phyloP scores from a whole-genome alignment of 2,888 invertebrate genomes.

The Pollenia griseotomentosa region DNA sequence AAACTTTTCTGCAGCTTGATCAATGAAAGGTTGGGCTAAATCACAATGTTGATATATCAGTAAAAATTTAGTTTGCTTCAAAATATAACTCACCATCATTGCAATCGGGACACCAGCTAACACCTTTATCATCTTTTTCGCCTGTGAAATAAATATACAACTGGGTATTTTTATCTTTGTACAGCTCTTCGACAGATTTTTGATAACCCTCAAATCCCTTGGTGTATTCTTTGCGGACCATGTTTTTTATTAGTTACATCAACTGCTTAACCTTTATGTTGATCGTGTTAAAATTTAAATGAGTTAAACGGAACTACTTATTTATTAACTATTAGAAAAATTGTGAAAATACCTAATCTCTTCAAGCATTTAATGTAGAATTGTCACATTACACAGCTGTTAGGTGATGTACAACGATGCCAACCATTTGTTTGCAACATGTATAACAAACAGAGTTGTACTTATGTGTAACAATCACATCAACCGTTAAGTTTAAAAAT shows the following conservation, averaged over 20 bases:
- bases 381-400: constrained; percentile 39
- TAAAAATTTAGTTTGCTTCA: neutral
- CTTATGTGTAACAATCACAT: neutral
- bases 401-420: neutral
- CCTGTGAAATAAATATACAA: constrained; percentile 86
- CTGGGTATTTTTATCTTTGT: constrained; percentile 66
- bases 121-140: constrained; percentile 85
- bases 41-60: neutral
- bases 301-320: neutral
- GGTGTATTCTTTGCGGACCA: constrained; percentile 81
- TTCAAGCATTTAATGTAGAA: no score
- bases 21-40: constrained; percentile 90
- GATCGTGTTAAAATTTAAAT: constrained; percentile 35
- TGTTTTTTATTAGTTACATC: constrained; percentile 74
- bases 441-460: neutral
- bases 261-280: constrained; percentile 10
- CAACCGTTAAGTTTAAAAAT: no score
- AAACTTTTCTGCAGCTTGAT: constrained; percentile 85
- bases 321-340: constrained; percentile 22
- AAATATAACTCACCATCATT: constrained; percentile 87
- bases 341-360: no score
- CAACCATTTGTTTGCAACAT: neutral
- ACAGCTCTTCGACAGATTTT: constrained; percentile 67
- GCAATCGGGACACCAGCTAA: constrained; percentile 95
- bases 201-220: constrained; percentile 85